phyloP scores from a whole-genome alignment of 2,888 invertebrate species.

The Erebia ligea region DNA sequence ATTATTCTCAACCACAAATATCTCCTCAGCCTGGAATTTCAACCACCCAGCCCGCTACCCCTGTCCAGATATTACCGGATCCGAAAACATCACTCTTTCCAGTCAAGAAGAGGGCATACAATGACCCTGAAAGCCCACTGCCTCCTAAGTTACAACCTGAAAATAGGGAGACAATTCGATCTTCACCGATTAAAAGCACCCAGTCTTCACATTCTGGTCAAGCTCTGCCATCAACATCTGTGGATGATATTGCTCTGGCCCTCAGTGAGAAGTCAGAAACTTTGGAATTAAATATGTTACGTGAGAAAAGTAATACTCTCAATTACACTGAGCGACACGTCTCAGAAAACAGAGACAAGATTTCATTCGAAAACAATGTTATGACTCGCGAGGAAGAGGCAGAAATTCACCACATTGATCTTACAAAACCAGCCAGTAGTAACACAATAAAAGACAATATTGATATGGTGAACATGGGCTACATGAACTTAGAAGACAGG shows the following conservation, averaged over 20 bases:
- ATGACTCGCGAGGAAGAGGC: conserved; percentile 52
- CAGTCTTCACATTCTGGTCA: conserved; percentile 48
- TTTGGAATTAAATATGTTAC: conserved; percentile 59
- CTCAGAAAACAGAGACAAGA: conserved; percentile 53
- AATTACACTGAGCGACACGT: conserved; percentile 51
- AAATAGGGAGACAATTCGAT: conserved; percentile 48
- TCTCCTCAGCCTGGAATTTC: conserved; percentile 57
- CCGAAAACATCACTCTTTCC: conserved; percentile 80
- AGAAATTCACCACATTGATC: conserved; percentile 49
- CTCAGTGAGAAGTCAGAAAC: conserved; percentile 72
- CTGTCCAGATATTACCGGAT: conserved; percentile 56
- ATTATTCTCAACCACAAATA: conserved; percentile 62
- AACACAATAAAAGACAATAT: conserved; percentile 66
- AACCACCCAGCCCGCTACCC: conserved; percentile 38
- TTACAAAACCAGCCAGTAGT: conserved; percentile 54
- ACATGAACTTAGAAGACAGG: conserved; percentile 70
- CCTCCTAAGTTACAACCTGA: conserved; percentile 58
- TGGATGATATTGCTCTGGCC: conserved; percentile 71
- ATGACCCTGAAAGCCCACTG: conserved; percentile 70
- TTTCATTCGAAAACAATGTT: conserved; percentile 49
- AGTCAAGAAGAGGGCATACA: conserved; percentile 85
- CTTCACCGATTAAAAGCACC: conserved; percentile 51
- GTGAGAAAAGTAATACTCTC: conserved; percentile 55
- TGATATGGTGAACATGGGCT: conserved; percentile 80
- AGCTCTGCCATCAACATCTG: conserved; percentile 55